phyloP scores from a whole-genome alignment of 2,797 vertebrate genomes.

The Telmatherina bonti region DNA sequence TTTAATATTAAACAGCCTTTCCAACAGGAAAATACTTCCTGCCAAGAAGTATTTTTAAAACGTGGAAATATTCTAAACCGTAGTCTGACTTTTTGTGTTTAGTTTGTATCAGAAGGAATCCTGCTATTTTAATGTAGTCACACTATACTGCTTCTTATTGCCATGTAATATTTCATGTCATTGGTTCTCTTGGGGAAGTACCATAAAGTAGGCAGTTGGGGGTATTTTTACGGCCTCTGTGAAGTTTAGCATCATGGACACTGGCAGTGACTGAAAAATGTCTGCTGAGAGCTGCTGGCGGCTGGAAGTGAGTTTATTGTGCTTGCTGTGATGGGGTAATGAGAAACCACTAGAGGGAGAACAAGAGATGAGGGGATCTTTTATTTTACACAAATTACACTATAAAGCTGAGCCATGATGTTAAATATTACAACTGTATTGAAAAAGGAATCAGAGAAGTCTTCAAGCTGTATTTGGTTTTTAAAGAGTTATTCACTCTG shows the following conservation, averaged over 20 bases:
- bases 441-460: conserved; percentile 67
- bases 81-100: neutral
- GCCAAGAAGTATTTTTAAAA: neutral
- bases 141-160: neutral
- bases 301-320: conserved; percentile 47
- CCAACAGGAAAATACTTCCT: too few species aligned
- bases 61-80: too few species aligned
- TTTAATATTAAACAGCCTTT: too few species aligned
- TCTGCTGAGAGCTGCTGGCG: conserved; percentile 17
- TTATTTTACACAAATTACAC: conserved; percentile 71
- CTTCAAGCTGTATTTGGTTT: conserved; percentile 58
- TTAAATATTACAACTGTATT: conserved; percentile 60
- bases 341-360: conserved; percentile 51
- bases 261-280: conserved; percentile 38
- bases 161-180: neutral
- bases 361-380: conserved; percentile 40
- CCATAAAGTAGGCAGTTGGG: neutral
- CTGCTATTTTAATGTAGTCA: neutral
- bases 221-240: conserved; percentile 19
- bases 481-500: conserved; percentile 35
- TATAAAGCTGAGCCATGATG: conserved; percentile 65
- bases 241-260: conserved; percentile 41
- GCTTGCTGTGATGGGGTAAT: conserved; percentile 55
- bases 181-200: neutral
- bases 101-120: too few species aligned